phyloP scores from a whole-genome alignment of 2,888 invertebrate genomes.

The Anarsia innoxiella region DNA sequence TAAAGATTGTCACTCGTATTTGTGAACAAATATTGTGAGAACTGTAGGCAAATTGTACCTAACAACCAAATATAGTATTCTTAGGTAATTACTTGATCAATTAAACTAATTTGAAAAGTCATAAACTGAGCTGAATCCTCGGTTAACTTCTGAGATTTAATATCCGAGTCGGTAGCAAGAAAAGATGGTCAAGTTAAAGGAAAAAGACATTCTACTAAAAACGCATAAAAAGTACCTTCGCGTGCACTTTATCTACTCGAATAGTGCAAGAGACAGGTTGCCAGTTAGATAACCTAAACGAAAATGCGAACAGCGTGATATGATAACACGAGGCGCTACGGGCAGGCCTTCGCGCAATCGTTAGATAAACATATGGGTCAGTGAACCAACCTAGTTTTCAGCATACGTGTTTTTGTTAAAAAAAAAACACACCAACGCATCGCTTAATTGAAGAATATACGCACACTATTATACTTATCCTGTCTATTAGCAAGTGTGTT shows the following conservation, averaged over 20 bases:
- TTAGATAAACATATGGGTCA: constrained; percentile 75
- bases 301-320: constrained; percentile 59
- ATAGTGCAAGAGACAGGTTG: constrained; percentile 63
- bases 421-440: constrained; percentile 25
- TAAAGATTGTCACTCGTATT: too few species aligned
- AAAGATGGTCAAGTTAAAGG: too few species aligned
- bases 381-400: constrained; percentile 71
- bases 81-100: too few species aligned
- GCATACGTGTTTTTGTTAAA: constrained; percentile 47
- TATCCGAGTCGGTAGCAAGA: too few species aligned
- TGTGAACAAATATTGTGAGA: too few species aligned
- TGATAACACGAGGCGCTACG: constrained; percentile 44
- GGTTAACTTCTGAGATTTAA: too few species aligned
- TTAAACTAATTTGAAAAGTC: too few species aligned
- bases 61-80: too few species aligned
- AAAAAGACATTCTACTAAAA: too few species aligned
- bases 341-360: constrained; percentile 53
- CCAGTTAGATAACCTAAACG: constrained; percentile 60
- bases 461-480: constrained; percentile 23
- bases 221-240: background rate
- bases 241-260: constrained; percentile 23
- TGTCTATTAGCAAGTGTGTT: background rate
- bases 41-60: too few species aligned
- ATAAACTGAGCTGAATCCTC: too few species aligned
- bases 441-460: constrained; percentile 31